A percentile compares a stretch with the other conserved stretches of the same genome.
phyloP scores from a whole-genome alignment of 1,140 invertebrate species.

The Apocrypta bakeri region DNA sequence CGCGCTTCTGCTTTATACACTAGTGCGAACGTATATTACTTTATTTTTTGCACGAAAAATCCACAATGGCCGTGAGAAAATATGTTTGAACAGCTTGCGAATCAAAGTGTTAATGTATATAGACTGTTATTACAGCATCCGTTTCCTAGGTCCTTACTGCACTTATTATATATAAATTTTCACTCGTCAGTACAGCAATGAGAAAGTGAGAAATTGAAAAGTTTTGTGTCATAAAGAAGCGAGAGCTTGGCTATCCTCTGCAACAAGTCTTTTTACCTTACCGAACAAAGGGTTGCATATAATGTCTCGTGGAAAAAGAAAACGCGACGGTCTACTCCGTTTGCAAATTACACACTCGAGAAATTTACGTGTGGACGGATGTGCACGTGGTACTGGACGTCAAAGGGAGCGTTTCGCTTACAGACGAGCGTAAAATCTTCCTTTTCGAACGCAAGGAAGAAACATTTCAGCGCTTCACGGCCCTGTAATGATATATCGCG shows the following conservation, averaged over 20 bases:
- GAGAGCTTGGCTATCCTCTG: neutral
- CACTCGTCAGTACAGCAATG: neutral
- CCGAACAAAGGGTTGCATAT: constrained; percentile 15
- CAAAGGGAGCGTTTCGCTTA: constrained; percentile 13
- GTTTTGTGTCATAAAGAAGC: constrained; percentile 5
- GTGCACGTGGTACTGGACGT: neutral
- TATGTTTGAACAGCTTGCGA: neutral
- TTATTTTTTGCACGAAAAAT: neutral
- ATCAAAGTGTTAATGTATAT: neutral
- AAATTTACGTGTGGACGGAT: neutral
- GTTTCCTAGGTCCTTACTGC: neutral
- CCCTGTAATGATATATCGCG: constrained; percentile 25
- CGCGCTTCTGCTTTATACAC: neutral
- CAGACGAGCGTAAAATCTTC: constrained; percentile 23
- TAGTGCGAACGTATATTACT: neutral
- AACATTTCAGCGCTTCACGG: constrained; percentile 22
- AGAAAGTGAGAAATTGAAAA: constrained; percentile 42
- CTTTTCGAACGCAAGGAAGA: constrained; percentile 19
- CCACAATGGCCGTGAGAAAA: neutral
- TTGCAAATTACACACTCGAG: constrained; percentile 38
- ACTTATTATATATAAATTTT: no score
- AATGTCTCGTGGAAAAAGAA: constrained; percentile 15
- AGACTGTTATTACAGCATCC: neutral
- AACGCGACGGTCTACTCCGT: neutral
- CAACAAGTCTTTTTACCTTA: constrained; percentile 9